Conservation (phyloP, 2,888 invertebrate species). For the Tetranychus piercei region DNA sequence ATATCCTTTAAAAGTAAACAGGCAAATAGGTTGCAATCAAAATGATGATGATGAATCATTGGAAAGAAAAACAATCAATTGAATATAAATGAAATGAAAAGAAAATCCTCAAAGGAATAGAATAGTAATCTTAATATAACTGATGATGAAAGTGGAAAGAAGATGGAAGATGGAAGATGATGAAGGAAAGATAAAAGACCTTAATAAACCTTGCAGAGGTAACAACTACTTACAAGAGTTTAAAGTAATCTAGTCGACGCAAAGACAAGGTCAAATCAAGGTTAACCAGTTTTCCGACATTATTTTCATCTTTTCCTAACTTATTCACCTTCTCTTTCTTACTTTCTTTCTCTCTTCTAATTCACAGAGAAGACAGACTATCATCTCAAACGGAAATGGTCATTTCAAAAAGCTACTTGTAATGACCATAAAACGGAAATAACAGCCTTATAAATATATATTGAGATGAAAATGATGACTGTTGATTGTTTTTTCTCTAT, state of each 20-base stretch:
- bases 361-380: neutral
- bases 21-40: no score
- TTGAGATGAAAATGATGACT: neutral
- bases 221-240: neutral
- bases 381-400: neutral
- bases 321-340: neutral
- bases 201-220: neutral
- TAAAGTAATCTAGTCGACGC: neutral
- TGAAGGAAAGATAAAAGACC: neutral
- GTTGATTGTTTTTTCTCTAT: neutral
- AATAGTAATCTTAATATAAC: neutral
- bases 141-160: neutral
- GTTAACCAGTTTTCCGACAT: slow-evolving; percentile 1
- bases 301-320: neutral
- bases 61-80: neutral
- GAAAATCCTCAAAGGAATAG: neutral
- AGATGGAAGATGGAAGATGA: neutral
- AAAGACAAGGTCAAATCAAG: neutral
- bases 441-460: neutral
- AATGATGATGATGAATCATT: neutral
- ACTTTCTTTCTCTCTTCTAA: neutral
- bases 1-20: no score
- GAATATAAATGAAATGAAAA: neutral
- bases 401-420: neutral
- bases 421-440: slow-evolving; percentile 1